Evolutionary conservation across 2,797 vertebrate species (phyloP).

Genomic region (Acomys russatus): DNA sequence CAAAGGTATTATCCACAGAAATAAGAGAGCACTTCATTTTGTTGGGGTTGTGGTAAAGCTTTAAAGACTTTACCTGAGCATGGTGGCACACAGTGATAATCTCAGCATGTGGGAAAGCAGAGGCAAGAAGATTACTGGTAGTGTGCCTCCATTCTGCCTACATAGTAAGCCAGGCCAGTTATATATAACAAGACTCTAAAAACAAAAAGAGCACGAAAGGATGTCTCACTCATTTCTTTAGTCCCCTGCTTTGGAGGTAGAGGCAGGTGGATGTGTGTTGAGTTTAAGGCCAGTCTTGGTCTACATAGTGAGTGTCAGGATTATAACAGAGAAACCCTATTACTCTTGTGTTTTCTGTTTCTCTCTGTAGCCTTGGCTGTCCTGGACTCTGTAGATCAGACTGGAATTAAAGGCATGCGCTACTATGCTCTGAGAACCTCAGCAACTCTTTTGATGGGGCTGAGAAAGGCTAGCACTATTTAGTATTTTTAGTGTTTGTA

Average conservation of each 20-base stretch:
- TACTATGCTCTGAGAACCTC: neutral
- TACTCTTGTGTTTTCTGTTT: no score
- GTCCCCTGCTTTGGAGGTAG: neutral
- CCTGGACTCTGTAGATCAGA: no score
- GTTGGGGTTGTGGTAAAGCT: neutral
- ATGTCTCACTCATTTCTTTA: no score
- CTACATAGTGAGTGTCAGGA: neutral
- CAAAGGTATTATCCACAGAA: neutral
- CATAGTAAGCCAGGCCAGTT: neutral
- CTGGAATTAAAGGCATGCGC: no score
- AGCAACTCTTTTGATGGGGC: neutral
- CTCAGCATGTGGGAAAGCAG: neutral
- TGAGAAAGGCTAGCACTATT: neutral
- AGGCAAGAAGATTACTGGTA: neutral
- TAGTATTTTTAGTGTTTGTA: constrained; percentile 15
- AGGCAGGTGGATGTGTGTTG: neutral
- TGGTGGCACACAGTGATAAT: neutral
- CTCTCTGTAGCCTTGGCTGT: no score
- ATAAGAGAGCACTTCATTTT: neutral
- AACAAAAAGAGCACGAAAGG: neutral
- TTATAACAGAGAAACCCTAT: neutral
- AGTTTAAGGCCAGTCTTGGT: neutral
- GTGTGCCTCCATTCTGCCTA: neutral
- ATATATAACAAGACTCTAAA: neutral
- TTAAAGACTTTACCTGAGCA: neutral